Evolutionary conservation across 1,140 invertebrate genomes (phyloP).

Genomic region (Dreissena polymorpha): DNA sequence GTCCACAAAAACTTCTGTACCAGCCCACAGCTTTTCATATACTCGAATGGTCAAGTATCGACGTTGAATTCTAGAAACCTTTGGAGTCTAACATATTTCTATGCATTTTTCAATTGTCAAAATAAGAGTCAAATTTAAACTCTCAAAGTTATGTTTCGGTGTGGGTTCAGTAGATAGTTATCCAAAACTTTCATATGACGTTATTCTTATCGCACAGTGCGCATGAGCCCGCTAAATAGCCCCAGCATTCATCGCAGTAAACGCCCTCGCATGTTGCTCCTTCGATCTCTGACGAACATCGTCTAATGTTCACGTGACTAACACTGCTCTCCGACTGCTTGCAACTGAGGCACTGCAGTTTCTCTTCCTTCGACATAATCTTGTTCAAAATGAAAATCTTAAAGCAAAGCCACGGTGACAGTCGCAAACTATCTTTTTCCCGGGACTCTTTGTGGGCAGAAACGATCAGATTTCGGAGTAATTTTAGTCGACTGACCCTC

Average conservation of each 20-base stretch:
- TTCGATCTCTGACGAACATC: not conserved
- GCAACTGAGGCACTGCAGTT: slow-evolving; percentile 39
- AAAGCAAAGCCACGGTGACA: slow-evolving; percentile 35
- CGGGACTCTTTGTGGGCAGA: slow-evolving; percentile 34
- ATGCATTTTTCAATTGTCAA: no score
- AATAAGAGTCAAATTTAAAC: no score
- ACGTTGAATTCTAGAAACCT: no score
- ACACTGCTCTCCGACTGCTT: slow-evolving; percentile 19
- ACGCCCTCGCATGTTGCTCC: slow-evolving; percentile 21
- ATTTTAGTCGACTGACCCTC: slow-evolving; percentile 35
- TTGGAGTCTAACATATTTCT: no score
- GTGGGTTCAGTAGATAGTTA: no score
- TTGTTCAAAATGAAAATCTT: slow-evolving; percentile 28
- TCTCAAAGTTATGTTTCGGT: no score
- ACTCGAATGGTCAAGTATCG: no score
- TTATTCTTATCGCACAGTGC: slow-evolving; percentile 27
- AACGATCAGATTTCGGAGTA: slow-evolving; percentile 38
- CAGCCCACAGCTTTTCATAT: no score
- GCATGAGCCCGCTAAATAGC: slow-evolving; percentile 2
- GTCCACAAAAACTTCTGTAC: no score
- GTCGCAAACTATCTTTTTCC: slow-evolving; percentile 31
- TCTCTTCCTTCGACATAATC: slow-evolving; percentile 8
- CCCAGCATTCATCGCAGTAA: slow-evolving; percentile 43
- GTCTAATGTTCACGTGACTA: slow-evolving; percentile 1
- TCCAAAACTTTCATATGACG: no score